Conservation (phyloP, 2,888 invertebrate species). For the Metellina segmentata region DNA sequence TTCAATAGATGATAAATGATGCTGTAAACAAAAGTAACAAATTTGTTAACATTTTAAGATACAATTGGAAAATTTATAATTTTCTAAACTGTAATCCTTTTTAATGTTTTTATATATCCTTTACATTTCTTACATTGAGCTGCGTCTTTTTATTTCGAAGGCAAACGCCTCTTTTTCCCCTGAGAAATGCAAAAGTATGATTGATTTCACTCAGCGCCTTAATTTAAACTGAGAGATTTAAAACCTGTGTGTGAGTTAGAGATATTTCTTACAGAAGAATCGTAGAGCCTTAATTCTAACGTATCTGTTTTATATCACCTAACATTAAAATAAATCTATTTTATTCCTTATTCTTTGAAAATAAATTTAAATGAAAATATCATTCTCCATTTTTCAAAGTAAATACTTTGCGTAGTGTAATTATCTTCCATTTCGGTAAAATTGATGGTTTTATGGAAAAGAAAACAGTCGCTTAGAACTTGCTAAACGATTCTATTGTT, state of each 20-base stretch:
- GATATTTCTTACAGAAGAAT: not conserved
- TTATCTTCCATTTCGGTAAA: conserved; percentile 22
- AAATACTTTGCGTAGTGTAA: not conserved
- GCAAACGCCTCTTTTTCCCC: not conserved
- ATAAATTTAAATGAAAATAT: not conserved
- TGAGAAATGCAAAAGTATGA: not conserved
- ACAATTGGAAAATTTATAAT: not conserved
- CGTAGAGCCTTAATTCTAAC: not conserved
- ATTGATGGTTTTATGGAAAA: not conserved
- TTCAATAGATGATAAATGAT: no score
- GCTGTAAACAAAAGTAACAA: no score
- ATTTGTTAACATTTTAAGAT: not conserved
- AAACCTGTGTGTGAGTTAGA: not conserved
- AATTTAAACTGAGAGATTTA: not conserved
- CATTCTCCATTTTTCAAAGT: not conserved
- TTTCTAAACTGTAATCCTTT: not conserved
- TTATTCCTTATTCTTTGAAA: not conserved
- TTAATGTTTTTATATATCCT: not conserved
- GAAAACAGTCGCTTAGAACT: conserved; percentile 20
- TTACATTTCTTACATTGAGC: not conserved
- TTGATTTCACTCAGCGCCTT: not conserved
- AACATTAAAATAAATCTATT: not conserved
- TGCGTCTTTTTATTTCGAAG: not conserved
- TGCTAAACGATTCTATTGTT: conserved; percentile 30
- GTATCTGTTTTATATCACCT: not conserved